Evolutionary conservation across 2,113 vertebrate genomes (phyloP), one percentile per base, ranked within the genome.

Genomic region (Psittacus erithacus): DNA sequence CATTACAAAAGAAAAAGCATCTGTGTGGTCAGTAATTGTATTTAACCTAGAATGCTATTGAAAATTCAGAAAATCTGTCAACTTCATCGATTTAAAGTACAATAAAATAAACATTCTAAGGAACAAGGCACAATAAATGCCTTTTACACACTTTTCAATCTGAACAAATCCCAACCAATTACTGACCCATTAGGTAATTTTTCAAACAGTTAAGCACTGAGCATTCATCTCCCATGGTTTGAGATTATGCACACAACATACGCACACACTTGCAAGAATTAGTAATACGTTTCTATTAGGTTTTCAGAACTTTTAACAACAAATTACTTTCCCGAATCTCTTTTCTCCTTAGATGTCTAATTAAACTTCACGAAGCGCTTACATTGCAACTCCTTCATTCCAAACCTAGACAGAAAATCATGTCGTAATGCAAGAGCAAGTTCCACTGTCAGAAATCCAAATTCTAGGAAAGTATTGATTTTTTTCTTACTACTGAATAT

Each of bases 261-360:
- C 4, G 43, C 89, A 96, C 91, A 89, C 86, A 24, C 80, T 96
- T 95, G 74, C 92, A 94, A 69, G 12, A 89, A 92, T 97, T 97
- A 97, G 94, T 96, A 95, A 80, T n/a, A 77, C 9, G 55, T 9
- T 24, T 93, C n/a, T 28, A 88, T 39, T 59, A 82, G 69, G 31
- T 64, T 83, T 85, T 44, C 78, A 87, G 71, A 94, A 59, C 63
- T 86, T 80, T 80, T 38, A 49, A 38, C 38, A 86, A 44, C n/a
- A 82, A 73, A 76, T 57, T 27, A 39, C 22, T 68, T 60, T 68
- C 16, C 60, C 49, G 39, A 86, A 84, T 47, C 20, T 78, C 44
- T 88, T 90, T 75, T 53, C 38, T 82, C 63, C 53, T 87, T 70
- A 16, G 5, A 70, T 15, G 10, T 39, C 29, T 82, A 77, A 63